These are phyloP conservation scores for Beris chalybata DNA, from an alignment of 2,888 invertebrate genomes.

Conservation along the genomic window DNA sequence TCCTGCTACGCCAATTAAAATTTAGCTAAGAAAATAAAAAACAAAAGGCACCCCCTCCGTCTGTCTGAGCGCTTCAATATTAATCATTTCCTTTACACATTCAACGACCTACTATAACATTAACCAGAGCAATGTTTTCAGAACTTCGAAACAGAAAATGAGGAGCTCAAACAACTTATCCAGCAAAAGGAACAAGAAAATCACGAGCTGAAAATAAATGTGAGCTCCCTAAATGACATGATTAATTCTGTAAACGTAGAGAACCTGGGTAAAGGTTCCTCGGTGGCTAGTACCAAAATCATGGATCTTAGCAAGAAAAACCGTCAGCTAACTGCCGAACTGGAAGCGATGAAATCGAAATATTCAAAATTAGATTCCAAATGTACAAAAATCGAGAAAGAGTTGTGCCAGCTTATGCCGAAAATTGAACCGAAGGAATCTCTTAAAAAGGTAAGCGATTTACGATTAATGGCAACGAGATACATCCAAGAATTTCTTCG, in stretches of 20 bases:
- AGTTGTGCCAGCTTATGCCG: slow-evolving; percentile 12
- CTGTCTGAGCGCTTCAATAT: too few species aligned
- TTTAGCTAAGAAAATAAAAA: too few species aligned
- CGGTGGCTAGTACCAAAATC: slow-evolving; percentile 49
- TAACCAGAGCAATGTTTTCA: not conserved
- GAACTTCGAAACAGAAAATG: slow-evolving; percentile 45
- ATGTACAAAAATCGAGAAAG: slow-evolving; percentile 41
- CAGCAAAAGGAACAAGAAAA: slow-evolving; percentile 49
- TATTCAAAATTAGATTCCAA: slow-evolving; percentile 45
- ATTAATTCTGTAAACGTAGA: slow-evolving; percentile 51
- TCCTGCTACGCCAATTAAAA: too few species aligned
- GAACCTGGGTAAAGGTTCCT: slow-evolving; percentile 50
- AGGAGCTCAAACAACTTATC: slow-evolving; percentile 46
- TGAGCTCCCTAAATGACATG: slow-evolving; percentile 49
- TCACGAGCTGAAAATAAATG: slow-evolving; percentile 47
- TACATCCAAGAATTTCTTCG: too few species aligned
- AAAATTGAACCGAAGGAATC: slow-evolving; percentile 5
- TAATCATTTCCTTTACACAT: too few species aligned
- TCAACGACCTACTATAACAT: too few species aligned
- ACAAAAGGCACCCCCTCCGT: too few species aligned
- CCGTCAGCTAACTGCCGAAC: slow-evolving; percentile 48
- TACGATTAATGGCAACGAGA: not conserved
- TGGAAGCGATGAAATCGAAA: slow-evolving; percentile 48
- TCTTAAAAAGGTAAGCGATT: slow-evolving; percentile 4
- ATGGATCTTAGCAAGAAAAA: slow-evolving; percentile 53